Base-by-base conservation (phyloP, 1,140 invertebrate species). In the Goniozus legneri region DNA sequence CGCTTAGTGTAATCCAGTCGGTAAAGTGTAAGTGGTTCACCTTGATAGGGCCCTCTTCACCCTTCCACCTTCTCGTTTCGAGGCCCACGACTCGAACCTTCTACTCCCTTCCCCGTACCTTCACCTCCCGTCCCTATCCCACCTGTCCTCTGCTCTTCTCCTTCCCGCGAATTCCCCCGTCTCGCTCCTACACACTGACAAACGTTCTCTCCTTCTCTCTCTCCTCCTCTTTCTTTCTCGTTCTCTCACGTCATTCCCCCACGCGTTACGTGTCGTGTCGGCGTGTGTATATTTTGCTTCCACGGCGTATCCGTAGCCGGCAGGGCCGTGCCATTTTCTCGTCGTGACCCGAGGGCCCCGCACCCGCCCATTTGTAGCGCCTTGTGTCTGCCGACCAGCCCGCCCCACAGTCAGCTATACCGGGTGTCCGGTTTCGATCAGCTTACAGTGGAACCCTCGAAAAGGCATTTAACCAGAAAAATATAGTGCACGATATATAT, bases 1-100 rank as follows among this genome's bases (percentile, higher is more conserved):
- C 69, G 69, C 69, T 69, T 70, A 70, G 66, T 72, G 65, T 72
- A 72, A 70, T 70, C 64, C 67, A 69, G 67, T 72, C 65, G 63
- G 67, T 69, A 67, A 69, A 66, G 64, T 65, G 58, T 71, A 70
- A 72, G 66, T 72, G 67, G 69, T 70, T 72, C 67, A 66, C 67
- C 69, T 71, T 71, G 67, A 70, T 71, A 71, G 61, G 48, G 49
- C 57, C 63, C 61, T 53, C 58, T 56, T 51, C 52, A 50, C 56
- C 47, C 27, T 41, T 41, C 46, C 39, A 18, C 20, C 46, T 19
- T 15, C 38, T 20, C 14, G 16, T 2, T 20, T 20, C 30, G 10
- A 8, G 14, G 42, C 46, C 52, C 42, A 34, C 32, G 43, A 33
- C 19, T 44, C 44, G 43, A 39, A 42, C 38, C 44, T 15, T 44